Evolutionary conservation across 92 coral and sea anemone genomes (phyloP), one percentile per base, ranked within the genome.

Genomic region (Porites rus): DNA sequence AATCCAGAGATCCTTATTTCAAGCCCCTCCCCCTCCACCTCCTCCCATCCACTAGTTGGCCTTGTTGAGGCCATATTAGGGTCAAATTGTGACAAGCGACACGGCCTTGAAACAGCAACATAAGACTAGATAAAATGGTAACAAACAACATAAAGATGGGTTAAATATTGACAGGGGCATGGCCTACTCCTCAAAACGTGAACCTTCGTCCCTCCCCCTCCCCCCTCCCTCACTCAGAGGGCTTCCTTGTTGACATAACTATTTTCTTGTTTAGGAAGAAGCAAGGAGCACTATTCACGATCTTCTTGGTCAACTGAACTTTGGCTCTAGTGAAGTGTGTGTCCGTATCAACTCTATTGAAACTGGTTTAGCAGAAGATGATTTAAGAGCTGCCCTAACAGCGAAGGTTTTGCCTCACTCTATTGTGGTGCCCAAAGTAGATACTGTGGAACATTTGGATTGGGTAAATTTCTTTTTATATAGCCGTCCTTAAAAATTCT

Each of bases 341-440:
- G 98, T 95, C n/a, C 93, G 99, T 28, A 90, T 95, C 52, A 95
- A 95, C 67, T 92, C 99, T 21, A 82, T 95, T 6, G 88, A 84
- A 83, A 93, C 93, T 86, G 99, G 97, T 25, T 81, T 97, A 24
- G 99, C 99, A 5, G 91, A 90, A 71, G 96, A 88, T 74, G 99
- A 97, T 82, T 79, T 97, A 51, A 88, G 79, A 31, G 95, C 93
- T 38, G 77, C 90, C 53, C 77, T 97, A 74, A 85, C 90, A 72
- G 96, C 97, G 31, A 80, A 89, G 21, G 87, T 80, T 25, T 75
- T 95, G 31, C 99, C 99, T 20, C 90, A 96, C 38, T 93, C 97
- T 21, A 91, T 97, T 74, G 97, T 97, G 59, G 91, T 97, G 17
- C 99, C 99, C 67, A 97, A 97, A 86, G 97, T 97, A 53, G 99